Evolutionary conservation across 2,888 invertebrate species (phyloP).

Genomic region (Callinectes sapidus): DNA sequence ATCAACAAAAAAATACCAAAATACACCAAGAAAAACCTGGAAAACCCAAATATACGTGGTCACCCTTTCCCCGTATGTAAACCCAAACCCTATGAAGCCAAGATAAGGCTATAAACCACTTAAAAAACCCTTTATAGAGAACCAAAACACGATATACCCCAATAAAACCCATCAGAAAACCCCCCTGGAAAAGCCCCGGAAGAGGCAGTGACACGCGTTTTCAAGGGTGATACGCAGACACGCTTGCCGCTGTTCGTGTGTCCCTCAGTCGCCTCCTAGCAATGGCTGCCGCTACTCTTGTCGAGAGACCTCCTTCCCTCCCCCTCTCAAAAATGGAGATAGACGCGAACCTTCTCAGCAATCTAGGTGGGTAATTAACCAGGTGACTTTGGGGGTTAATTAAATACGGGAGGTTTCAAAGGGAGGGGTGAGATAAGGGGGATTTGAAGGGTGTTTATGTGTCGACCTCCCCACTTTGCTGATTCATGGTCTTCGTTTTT

Average conservation of each 20-base stretch:
- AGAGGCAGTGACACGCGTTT: neutral
- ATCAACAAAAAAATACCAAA: too few relatives aligned
- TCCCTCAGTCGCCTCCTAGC: conserved; percentile 55
- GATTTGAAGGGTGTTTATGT: conserved; percentile 33
- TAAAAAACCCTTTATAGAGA: too few relatives aligned
- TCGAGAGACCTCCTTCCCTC: conserved; percentile 70
- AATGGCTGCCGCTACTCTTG: conserved; percentile 72
- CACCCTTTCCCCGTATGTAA: too few relatives aligned
- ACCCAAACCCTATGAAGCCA: too few relatives aligned
- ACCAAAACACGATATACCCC: neutral
- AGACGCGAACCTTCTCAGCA: conserved; percentile 54
- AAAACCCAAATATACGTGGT: too few relatives aligned
- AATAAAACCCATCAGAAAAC: neutral
- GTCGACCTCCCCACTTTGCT: conserved; percentile 52
- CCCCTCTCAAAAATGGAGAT: conserved; percentile 68
- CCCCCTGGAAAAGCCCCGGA: neutral
- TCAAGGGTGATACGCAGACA: neutral
- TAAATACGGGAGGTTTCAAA: neutral
- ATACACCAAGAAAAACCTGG: too few relatives aligned
- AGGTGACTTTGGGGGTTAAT: neutral
- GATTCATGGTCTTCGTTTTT: conserved; percentile 47
- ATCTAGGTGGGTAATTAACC: conserved; percentile 42
- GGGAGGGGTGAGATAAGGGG: neutral
- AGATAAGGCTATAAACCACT: too few relatives aligned
- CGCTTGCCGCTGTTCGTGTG: conserved; percentile 49